These are phyloP conservation scores for Hecatera dysodea DNA, from an alignment of 2,888 invertebrate genomes.

Conservation along the genomic window DNA sequence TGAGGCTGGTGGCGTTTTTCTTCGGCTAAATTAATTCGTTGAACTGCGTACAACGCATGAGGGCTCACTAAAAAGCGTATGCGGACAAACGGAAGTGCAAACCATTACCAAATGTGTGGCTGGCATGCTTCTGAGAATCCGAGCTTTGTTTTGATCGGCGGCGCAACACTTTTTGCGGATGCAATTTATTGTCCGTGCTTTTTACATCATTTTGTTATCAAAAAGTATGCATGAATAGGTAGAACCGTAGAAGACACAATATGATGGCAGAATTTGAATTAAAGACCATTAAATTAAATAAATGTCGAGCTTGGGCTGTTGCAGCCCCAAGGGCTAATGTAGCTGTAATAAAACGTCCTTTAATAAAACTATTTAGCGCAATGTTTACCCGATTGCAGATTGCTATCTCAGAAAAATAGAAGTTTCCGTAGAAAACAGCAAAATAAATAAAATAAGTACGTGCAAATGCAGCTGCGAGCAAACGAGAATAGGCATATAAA, in stretches of 20 bases:
- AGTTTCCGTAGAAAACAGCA: slow-evolving; percentile 42
- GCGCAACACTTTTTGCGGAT: slow-evolving; percentile 48
- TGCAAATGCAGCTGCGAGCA: slow-evolving; percentile 44
- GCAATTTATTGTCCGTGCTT: slow-evolving; percentile 45
- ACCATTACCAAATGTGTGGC: slow-evolving; percentile 86
- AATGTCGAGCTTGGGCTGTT: slow-evolving; percentile 3
- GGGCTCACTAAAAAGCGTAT: slow-evolving; percentile 75
- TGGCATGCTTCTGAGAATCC: slow-evolving; percentile 74
- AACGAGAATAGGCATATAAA: slow-evolving; percentile 44
- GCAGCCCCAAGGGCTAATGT: slow-evolving; percentile 3
- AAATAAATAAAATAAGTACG: slow-evolving; percentile 36
- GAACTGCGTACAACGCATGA: slow-evolving; percentile 76
- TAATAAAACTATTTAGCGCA: slow-evolving; percentile 34
- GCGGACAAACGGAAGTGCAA: slow-evolving; percentile 83
- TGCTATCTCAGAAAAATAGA: slow-evolving; percentile 41
- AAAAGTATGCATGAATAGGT: neutral
- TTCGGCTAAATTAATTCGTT: slow-evolving; percentile 84
- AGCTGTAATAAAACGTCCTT: slow-evolving; percentile 23
- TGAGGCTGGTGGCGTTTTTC: slow-evolving; percentile 67
- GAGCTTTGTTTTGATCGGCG: slow-evolving; percentile 66
- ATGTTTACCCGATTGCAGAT: slow-evolving; percentile 18
- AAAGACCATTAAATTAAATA: slow-evolving; percentile 4
- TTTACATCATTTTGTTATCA: slow-evolving; percentile 13
- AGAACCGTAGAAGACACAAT: slow-evolving; percentile 6
- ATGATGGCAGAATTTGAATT: slow-evolving; percentile 2